Conservation (phyloP, 2,113 vertebrate genomes). For the Tragulus kanchil region DNA sequence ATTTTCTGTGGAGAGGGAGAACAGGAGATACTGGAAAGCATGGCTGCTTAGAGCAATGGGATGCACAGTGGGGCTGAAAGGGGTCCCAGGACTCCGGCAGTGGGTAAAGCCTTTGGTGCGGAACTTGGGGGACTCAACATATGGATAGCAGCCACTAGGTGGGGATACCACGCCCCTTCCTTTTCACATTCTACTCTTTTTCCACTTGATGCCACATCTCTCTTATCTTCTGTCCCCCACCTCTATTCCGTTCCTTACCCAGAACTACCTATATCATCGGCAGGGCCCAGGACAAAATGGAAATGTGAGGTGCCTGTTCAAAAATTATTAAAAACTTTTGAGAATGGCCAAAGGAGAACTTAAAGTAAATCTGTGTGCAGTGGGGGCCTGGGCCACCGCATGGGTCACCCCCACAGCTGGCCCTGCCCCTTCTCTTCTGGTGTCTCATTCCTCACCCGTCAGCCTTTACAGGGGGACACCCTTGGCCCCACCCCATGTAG, state of each 20-base stretch:
- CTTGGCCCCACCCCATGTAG: rapidly evolving
- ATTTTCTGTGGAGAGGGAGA: background rate
- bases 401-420: rapidly evolving
- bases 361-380: background rate
- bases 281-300: background rate
- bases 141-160: background rate
- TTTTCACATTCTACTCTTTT: background rate
- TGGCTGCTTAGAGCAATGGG: background rate
- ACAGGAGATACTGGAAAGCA: background rate
- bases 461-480: background rate
- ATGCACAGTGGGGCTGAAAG: background rate
- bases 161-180: background rate
- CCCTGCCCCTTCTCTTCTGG: background rate
- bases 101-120: background rate
- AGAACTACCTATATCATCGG: background rate
- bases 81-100: background rate
- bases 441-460: background rate
- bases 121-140: background rate
- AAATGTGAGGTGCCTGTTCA: background rate
- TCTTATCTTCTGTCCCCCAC: background rate
- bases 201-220: rapidly evolving
- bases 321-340: background rate
- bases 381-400: rapidly evolving
- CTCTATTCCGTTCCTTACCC: background rate
- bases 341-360: background rate